Evolutionary conservation across 2,113 vertebrate species (phyloP), one percentile per base, ranked within the genome.

Genomic region (Pontoporia blainvillei): DNA sequence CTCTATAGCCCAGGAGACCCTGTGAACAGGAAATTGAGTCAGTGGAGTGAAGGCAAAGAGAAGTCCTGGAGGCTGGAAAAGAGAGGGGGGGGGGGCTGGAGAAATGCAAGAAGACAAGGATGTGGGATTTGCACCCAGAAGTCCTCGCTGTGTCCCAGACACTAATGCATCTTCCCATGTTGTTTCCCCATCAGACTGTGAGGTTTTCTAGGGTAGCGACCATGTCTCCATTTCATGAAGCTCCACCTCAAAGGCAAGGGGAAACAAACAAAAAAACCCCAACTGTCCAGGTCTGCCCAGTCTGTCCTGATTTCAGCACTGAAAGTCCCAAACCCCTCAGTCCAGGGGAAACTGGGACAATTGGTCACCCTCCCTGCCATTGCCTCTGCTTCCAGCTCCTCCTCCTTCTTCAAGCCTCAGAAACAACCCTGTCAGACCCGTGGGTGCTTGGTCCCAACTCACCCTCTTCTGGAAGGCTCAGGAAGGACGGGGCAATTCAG

Each of bases 401-500:
- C 67, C 49, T 34, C 67, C 41, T n/a, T 1, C 23, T 54, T 52
- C 62, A 27, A 78, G 86, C 57, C 62, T 69, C 39, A 46, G 66
- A 36, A 81, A 52, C 25, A 54, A n/a, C 61, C 64, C 54, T 7
- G 1, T 20, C 69, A 52, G 52, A 31, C 12, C 84, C 67, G 27
- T 6, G 0, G 39, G 61, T 11, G 8, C 10, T 73, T 25, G 44
- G 14, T n/a, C 62, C 62, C 27, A 9, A 34, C 94, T 97, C 83
- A 97, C 95, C 73, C 4, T 66, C 91, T 86, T 72, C 94, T 52
- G 34, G 69, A 72, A 71, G 64, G 6, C 6, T 94, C 57, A 6
- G 44, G 44, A 36, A 75, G 72, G 25, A 52, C 10, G 6, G 54
- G 23, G 41, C 52, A 52, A 14, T 41, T 36, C 29, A 13, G n/a